Percentiles rank a stretch among this genome's conserved stretches.
These are phyloP conservation scores for Setophaga kirtlandii DNA, from an alignment of 2,113 vertebrate genomes.

Conservation along the genomic window DNA sequence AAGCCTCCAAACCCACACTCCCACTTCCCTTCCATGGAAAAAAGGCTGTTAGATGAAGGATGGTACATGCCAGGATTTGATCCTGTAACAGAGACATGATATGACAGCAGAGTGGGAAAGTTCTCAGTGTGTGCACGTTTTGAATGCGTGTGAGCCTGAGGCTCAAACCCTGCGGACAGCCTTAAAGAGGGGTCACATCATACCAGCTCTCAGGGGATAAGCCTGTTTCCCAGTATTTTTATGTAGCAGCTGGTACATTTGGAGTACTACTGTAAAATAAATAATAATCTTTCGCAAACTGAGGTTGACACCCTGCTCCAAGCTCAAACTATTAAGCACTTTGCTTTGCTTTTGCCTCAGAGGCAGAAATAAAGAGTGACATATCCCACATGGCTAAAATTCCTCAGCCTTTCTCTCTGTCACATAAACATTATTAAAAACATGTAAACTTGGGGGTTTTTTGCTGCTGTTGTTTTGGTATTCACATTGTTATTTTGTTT, in stretches of 20 bases:
- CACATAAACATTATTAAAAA: constrained; percentile 66
- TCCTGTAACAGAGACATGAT: not conserved
- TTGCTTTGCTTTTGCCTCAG: constrained; percentile 37
- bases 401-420: constrained; percentile 52
- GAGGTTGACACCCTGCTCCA: constrained; percentile 48
- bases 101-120: constrained; percentile 7
- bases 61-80: constrained; percentile 3
- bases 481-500: constrained; percentile 60
- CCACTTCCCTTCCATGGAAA: not conserved
- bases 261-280: constrained; percentile 51
- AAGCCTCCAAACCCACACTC: not conserved
- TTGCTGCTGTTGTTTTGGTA: constrained; percentile 44
- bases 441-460: not conserved
- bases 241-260: constrained; percentile 27
- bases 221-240: constrained; percentile 29
- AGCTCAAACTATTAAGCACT: constrained; percentile 23
- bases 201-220: not conserved
- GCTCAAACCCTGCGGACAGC: not conserved
- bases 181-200: constrained; percentile 2
- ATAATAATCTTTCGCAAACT: constrained; percentile 31
- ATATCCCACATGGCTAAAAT: constrained; percentile 56
- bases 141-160: not conserved
- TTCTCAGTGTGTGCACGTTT: not conserved
- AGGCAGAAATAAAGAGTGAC: constrained; percentile 64
- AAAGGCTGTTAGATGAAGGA: not conserved